These are phyloP conservation scores for Ametastegia equiseti DNA, from an alignment of 2,888 invertebrate genomes.

Conservation along the genomic window DNA sequence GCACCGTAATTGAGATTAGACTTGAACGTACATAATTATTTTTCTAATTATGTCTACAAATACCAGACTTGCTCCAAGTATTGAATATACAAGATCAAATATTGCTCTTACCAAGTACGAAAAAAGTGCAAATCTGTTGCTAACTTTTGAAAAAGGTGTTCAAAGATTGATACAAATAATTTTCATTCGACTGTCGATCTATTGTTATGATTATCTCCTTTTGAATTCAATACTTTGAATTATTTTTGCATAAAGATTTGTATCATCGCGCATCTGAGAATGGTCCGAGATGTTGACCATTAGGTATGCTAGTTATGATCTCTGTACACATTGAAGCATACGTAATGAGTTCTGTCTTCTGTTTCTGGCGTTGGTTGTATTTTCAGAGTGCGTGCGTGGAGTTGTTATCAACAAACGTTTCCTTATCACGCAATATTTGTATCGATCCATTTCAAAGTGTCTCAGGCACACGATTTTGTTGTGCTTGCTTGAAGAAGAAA, in stretches of 20 bases:
- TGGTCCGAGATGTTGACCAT: slow-evolving; percentile 1
- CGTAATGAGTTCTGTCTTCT: slow-evolving; percentile 8
- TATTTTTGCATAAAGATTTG: neutral
- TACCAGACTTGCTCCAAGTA: neutral
- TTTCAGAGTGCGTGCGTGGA: slow-evolving; percentile 5
- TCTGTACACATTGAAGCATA: neutral
- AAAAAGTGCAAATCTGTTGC: neutral
- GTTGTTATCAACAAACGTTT: slow-evolving; percentile 19
- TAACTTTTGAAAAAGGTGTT: neutral
- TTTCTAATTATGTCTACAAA: neutral
- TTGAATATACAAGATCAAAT: neutral
- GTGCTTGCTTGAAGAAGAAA: neutral
- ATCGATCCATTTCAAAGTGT: neutral
- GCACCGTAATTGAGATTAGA: neutral
- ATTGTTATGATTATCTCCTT: too few relatives aligned
- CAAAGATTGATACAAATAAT: neutral
- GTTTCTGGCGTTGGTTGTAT: slow-evolving; percentile 24
- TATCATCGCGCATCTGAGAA: neutral
- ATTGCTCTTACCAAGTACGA: neutral
- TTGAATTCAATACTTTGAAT: too few relatives aligned
- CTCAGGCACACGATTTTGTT: slow-evolving; percentile 1
- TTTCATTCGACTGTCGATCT: neutral
- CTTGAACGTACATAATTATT: neutral
- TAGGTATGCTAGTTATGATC: neutral
- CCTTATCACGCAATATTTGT: slow-evolving; percentile 10